Evolutionary conservation across 2,888 invertebrate species (phyloP), one percentile per base, ranked within the genome.

Genomic region (Eucera pruinosa): DNA sequence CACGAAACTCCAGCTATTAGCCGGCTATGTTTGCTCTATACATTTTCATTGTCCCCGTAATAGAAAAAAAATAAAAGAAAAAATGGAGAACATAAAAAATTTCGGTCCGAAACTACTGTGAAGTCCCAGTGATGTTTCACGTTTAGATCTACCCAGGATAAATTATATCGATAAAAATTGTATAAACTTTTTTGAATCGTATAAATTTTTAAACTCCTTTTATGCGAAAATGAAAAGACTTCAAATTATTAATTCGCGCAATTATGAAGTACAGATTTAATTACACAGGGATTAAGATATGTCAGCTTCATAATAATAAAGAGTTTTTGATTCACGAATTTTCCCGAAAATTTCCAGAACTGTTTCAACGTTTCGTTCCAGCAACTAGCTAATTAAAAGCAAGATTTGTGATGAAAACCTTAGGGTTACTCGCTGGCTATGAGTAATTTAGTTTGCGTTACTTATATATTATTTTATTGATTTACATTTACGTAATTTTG

Each of bases 1-100:
- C 67, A 57, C n/a, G 33, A 23, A 25, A 5, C 45, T n/a, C n/a
- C 25, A n/a, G 50, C 64, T 69, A 66, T 71, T 67, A 66, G 54
- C 25, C 36, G 9, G 27, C 60, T 55, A 13, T 41, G 52, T 62
- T 48, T 47, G 54, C n/a, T 47, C 25, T 41, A 39, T n/a, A 18
- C 62, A 23, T 73, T 55, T 23, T 30, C 55, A 20, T 61, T 23
- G 20, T 61, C n/a, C 11, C n/a, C n/a, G n/a, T n/a, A n/a, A n/a
- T n/a, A n/a, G n/a, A n/a, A n/a, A n/a, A n/a, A n/a, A n/a, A n/a
- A n/a, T n/a, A n/a, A n/a, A 2, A 6, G 15, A 11, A 11, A 39
- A 30, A 23, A 50, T 6, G 11, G 55, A 43, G 15, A 18, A 39
- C 45, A 45, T 15, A 50, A 11, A 33, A 55, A 55, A 41, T 45